Conservation (phyloP, 37 sponge, comb jelly and placozoan genomes). For the Halisarca cf. caerulea region DNA sequence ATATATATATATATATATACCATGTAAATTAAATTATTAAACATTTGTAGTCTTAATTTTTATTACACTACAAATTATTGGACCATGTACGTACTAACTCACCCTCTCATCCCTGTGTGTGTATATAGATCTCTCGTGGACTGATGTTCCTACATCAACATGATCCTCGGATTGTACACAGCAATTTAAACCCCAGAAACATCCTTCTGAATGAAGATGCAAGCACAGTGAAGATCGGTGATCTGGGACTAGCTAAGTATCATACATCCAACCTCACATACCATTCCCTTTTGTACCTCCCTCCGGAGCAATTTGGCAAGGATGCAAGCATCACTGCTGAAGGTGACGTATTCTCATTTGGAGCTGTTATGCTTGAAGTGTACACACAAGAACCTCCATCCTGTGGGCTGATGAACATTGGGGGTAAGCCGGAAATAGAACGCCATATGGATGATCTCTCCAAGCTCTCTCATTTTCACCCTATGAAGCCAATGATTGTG, state of each 20-base stretch:
- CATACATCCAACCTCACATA: not conserved
- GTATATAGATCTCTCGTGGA: not conserved
- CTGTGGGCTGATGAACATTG: not conserved
- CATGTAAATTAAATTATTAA: no score
- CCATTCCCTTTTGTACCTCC: not conserved
- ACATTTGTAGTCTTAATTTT: no score
- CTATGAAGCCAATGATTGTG: not conserved
- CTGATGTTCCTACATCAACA: slow-evolving; percentile 20
- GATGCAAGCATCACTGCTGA: not conserved
- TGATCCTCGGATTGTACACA: not conserved
- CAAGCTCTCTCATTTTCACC: not conserved
- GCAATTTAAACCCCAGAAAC: not conserved
- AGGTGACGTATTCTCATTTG: not conserved
- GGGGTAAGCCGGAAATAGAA: slow-evolving; percentile 2
- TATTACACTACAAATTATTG: no score
- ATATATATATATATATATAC: no score
- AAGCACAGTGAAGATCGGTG: not conserved
- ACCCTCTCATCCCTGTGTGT: not conserved
- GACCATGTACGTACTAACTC: no score
- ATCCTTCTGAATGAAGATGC: not conserved
- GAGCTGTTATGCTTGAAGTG: not conserved
- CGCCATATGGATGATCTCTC: not conserved
- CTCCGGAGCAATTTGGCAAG: not conserved
- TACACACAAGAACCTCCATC: not conserved
- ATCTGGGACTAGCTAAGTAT: not conserved